phyloP scores from a whole-genome alignment of 2,797 vertebrate species.

The Arnoldichthys spilopterus region DNA sequence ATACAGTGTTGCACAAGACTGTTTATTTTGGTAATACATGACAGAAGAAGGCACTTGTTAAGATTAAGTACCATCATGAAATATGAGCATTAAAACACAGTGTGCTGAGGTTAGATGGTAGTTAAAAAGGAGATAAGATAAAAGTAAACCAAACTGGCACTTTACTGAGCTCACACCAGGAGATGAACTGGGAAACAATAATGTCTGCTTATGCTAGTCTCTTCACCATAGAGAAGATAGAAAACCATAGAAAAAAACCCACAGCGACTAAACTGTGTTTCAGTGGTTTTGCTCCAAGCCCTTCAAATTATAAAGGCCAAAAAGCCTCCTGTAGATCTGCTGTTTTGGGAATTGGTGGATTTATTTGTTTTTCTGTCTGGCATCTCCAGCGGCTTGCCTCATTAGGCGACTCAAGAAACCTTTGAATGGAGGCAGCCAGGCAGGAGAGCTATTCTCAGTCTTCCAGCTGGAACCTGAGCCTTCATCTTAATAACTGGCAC shows the following conservation, averaged over 20 bases:
- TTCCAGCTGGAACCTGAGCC: slow-evolving; percentile 19
- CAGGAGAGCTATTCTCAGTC: slow-evolving; percentile 35
- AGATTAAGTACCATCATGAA: no score
- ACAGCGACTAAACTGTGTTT: neutral
- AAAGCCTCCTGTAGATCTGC: slow-evolving; percentile 8
- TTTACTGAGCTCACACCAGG: no score
- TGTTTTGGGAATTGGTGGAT: neutral
- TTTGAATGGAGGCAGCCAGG: slow-evolving; percentile 38
- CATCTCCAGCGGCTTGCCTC: slow-evolving; percentile 23
- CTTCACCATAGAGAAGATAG: no score
- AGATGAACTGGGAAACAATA: no score
- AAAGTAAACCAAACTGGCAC: no score
- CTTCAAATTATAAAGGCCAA: neutral
- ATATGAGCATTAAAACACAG: no score
- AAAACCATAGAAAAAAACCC: neutral
- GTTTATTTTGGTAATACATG: no score
- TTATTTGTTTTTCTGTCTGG: slow-evolving; percentile 36
- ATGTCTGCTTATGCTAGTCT: no score
- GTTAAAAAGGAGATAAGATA: no score
- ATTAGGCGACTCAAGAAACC: slow-evolving; percentile 32
- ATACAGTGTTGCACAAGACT: no score
- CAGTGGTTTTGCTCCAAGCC: neutral
- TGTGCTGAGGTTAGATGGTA: no score
- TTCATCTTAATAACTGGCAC: slow-evolving; percentile 13
- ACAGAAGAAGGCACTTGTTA: no score